Evolutionary conservation across 2,888 invertebrate genomes (phyloP), one percentile per base, ranked within the genome.

Genomic region (Mamestra brassicae): DNA sequence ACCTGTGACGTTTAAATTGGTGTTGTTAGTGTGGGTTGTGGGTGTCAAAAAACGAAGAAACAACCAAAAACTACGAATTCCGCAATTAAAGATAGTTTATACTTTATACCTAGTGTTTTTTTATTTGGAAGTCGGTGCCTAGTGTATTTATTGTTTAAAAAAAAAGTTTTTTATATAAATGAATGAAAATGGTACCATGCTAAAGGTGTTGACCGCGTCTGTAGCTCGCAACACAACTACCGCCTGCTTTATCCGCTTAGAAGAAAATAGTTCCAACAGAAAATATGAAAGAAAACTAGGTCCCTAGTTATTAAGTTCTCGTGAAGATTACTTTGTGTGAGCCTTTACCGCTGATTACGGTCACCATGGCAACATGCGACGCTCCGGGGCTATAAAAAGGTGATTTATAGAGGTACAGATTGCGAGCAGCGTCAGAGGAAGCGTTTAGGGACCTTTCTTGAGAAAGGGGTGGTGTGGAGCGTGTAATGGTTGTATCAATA

Each of bases 401-500:
- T 71, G 70, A 84, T 79, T 80, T 84, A 84, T 71, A 42, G 8
- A 26, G 52, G 50, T 74, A 60, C 4, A 74, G 58, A 74, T 61
- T 60, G 58, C 54, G 38, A 36, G 38, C 15, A 5, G 50, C 54
- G 47, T 36, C 6, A 8, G 10, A 26, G 8, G 45, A 2, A 8
- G 7, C 45, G 36, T 45, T 74, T 54, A 61, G 45, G 17, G 36
- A 38, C 17, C 52, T 77, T 78, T 38, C 13, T 52, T 47, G 11
- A 26, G 13, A 34, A 78, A 75, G 60, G 52, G 47, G 38, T 77
- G 13, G 13, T 11, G 65, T 26, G 0, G 1, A 57, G 8, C 1
- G 8, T 57, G 4, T 47, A 45, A 50, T 57, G 8, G 10, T 34
- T 11, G 34, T 45, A 34, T 62, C n/a, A 36, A 38, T 10, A 36